Evolutionary conservation across 2,113 vertebrate species (phyloP).

Genomic region (Rhagologus leucostigma): DNA sequence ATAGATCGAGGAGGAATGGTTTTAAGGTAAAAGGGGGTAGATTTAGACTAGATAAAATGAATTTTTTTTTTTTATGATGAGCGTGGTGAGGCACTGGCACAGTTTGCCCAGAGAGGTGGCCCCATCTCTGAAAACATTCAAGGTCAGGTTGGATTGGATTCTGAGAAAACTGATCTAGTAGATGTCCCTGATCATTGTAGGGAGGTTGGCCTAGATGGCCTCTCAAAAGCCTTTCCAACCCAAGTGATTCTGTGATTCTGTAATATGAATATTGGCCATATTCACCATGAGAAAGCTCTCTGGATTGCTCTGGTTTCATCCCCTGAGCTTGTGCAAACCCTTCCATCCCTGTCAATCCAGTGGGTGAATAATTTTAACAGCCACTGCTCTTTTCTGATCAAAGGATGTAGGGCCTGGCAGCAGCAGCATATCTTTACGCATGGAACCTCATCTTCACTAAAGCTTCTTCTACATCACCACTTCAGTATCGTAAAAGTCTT

Average conservation of each 20-base stretch:
- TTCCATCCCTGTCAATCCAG: background rate
- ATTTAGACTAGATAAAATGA: background rate
- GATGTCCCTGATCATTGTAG: background rate
- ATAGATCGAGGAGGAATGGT: background rate
- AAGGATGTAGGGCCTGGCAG: background rate
- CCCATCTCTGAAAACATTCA: background rate
- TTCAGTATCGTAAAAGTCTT: background rate
- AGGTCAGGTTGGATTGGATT: background rate
- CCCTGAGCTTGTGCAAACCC: background rate
- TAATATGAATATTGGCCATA: background rate
- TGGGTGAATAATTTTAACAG: background rate
- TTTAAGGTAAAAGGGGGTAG: background rate
- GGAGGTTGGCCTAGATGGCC: background rate
- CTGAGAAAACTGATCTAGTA: background rate
- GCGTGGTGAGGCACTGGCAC: background rate
- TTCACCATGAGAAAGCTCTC: background rate
- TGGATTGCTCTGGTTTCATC: background rate
- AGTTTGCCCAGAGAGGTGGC: background rate
- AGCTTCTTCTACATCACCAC: background rate
- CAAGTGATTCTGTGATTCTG: background rate
- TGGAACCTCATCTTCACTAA: background rate
- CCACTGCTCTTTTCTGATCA: background rate
- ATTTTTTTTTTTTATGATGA: background rate
- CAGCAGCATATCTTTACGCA: background rate
- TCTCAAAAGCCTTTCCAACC: background rate